A percentile compares a stretch with the other conserved stretches of the same genome.
Conservation (phyloP, 2,797 vertebrate species). For the Denticeps clupeoides region DNA sequence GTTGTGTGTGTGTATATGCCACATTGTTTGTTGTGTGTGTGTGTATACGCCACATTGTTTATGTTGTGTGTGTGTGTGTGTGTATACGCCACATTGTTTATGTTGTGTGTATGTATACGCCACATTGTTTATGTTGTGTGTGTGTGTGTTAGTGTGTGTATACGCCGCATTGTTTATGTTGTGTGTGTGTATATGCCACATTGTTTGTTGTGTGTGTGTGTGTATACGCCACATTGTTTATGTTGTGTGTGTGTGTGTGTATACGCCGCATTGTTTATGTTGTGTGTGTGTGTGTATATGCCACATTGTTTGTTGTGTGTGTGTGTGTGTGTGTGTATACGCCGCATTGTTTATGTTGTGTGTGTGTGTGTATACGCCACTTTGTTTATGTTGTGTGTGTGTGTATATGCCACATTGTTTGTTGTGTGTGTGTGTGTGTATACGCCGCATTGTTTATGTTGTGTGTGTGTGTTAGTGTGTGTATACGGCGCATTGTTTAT, state of each 20-base stretch:
- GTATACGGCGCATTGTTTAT: not conserved
- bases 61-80: constrained; percentile 1
- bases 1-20: constrained; percentile 45
- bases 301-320: constrained; percentile 1
- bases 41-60: not conserved
- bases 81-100: too few relatives aligned
- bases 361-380: not conserved
- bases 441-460: not conserved
- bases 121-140: constrained; percentile 5
- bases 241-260: constrained; percentile 6
- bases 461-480: not conserved
- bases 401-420: constrained; percentile 63
- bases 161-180: too few relatives aligned
- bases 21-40: constrained; percentile 54
- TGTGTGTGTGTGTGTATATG: constrained; percentile 32
- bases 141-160: constrained; percentile 5
- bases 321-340: not conserved
- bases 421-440: not conserved
- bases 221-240: not conserved
- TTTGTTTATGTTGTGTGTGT: too few relatives aligned
- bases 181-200: not conserved
- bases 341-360: constrained; percentile 2
- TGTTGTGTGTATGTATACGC: not conserved
- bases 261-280: too few relatives aligned
- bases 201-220: not conserved